phyloP scores from a whole-genome alignment of 1,140 invertebrate species.

The Heliconius eleuchia region DNA sequence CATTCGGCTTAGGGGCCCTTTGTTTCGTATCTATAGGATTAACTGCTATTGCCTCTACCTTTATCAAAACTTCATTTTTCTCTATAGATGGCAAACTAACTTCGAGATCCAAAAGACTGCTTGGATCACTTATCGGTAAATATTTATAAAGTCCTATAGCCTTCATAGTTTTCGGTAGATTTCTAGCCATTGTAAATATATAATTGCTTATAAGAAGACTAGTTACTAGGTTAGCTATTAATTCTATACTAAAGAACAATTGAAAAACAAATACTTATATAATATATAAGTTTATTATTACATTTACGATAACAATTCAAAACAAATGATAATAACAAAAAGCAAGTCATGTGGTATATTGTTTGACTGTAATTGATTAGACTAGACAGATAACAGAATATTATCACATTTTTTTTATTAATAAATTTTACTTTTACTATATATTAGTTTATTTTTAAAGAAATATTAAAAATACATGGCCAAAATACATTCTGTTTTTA shows the following conservation, averaged over 20 bases:
- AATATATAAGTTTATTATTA: background rate
- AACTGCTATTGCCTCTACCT: slow-evolving; percentile 67
- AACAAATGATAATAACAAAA: slow-evolving; percentile 11
- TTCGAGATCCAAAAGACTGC: slow-evolving; percentile 65
- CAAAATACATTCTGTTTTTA: too few species aligned
- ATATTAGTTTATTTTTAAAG: background rate
- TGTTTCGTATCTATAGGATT: slow-evolving; percentile 72
- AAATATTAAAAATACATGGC: background rate
- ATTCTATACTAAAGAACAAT: background rate
- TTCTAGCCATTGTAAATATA: slow-evolving; percentile 43
- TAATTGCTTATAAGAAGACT: background rate
- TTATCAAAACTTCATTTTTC: slow-evolving; percentile 59
- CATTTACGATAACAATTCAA: slow-evolving; percentile 11
- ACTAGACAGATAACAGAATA: slow-evolving; percentile 14
- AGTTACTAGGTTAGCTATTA: background rate
- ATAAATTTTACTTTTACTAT: background rate
- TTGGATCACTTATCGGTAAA: slow-evolving; percentile 60
- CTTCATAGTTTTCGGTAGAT: slow-evolving; percentile 63
- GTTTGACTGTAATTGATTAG: background rate
- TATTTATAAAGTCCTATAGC: slow-evolving; percentile 73
- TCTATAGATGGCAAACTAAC: slow-evolving; percentile 55
- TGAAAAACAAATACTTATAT: background rate
- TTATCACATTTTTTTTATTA: background rate
- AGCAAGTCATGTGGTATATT: slow-evolving; percentile 3
- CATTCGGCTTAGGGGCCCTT: slow-evolving; percentile 58